Base-by-base conservation (phyloP, 2,797 vertebrate species). In the Siniperca obscura region DNA sequence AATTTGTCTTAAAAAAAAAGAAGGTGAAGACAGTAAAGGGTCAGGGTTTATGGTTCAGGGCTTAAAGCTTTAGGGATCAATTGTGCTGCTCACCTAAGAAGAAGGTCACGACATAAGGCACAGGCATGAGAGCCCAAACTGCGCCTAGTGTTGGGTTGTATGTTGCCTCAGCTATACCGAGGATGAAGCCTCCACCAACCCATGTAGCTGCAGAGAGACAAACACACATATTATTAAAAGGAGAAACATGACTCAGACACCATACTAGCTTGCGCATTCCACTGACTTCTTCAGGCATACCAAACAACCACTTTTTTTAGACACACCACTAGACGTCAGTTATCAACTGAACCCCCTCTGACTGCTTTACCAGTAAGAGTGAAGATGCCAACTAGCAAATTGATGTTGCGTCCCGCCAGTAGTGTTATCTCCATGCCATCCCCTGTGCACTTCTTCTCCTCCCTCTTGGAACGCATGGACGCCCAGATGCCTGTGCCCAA, bases 101-200 rank as follows among this genome's bases (percentile, higher is more conserved):
- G 87, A 97, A 96, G 74, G 95, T 96, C 68, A 97, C 71, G 5
- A 95, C 93, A 72, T 96, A 96, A 57, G 95, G 95, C 62, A 95
- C 85, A 5, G 96, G 96, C 74, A 95, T 96, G 42, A 97, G 95
- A 36, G 96, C 93, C 96, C 96, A 97, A 55, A 95, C 64, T 3
- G 96, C 89, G 3, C 96, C 96, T 21, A 95, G 90, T 2, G 95
- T 95, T 42, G 96, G 96, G 83, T 95, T 92, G 78, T 97, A 97
- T 50, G 96, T 91, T 0, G 95, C 95, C 83, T 97, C 97, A 80
- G 96, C 96, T 10, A 95, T 97, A 27, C 96, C 96, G 0, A 96
- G 92, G 70, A 97, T 96, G 81, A 96, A 97, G 21, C 95, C 96
- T 90, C 96, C 97, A 76, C 96, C 96, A 50, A 97, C 96, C 96